Evolutionary conservation across 2,797 vertebrate species (phyloP), one percentile per base, ranked within the genome.

Genomic region (Dipus sagitta): DNA sequence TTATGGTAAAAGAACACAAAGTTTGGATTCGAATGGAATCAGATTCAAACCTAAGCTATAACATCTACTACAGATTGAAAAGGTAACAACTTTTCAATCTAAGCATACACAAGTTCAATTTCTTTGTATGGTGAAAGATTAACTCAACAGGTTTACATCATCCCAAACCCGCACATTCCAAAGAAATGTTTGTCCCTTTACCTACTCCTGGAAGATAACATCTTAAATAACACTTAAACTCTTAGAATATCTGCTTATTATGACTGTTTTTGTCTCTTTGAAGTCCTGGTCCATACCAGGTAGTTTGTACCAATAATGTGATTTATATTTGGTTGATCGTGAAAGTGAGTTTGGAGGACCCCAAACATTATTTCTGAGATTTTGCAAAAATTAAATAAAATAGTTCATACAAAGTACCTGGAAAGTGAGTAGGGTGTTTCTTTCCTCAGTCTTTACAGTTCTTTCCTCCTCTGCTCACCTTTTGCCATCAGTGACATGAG

Each of bases 61-160:
- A 47, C 47, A 85, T 34, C 58, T 32, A 54, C 4, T 6, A 42
- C 18, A 58, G 87, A 23, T 67, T 85, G 72, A 77, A 89, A 71
- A 82, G 65, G 38, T 62, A 93, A 86, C 28, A 54, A 78, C 14
- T n/a, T 85, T 86, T 70, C 32, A 38, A 10, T 84, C 7, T 78
- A 28, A 47, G 54, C 62, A 47, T 83, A 72, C 23, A 79, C 28
- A 90, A 58, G 62, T 89, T n/a, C 90, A 83, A 74, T 38, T 78
- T 92, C 20, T 84, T 60, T 67, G 58, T 85, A 18, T 42, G 14
- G 18, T 60, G 38, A 90, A 12, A 54, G 14, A 32, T 71, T 70
- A 47, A 34, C 38, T 58, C 6, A 38, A 15, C 6, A 67, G 26
- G 32, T 86, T 17, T 38, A 28, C 38, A 28, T 7, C 38, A 26